phyloP scores from a whole-genome alignment of 2,113 vertebrate species.

The Zapus hudsonius region DNA sequence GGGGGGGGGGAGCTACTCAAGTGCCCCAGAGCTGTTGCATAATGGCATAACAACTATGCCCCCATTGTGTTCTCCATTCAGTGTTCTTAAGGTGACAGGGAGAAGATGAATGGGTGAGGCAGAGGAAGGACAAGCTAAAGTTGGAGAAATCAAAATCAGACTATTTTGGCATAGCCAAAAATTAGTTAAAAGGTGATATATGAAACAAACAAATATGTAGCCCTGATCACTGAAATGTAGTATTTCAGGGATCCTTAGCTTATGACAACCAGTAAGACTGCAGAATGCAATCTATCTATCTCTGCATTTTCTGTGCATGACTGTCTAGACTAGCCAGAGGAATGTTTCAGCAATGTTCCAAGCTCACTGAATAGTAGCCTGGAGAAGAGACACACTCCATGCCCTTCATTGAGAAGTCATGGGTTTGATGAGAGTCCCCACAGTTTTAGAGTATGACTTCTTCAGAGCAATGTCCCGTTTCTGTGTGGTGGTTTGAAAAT shows the following conservation, averaged over 20 bases:
- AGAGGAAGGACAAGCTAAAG: not conserved
- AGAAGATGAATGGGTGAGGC: not conserved
- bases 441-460: conserved; percentile 1
- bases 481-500: not conserved
- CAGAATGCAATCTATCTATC: not conserved
- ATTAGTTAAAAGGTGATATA: not conserved
- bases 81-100: not conserved
- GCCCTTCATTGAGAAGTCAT: not conserved
- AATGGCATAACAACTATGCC: not conserved
- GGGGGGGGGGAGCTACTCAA: not conserved
- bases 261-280: not conserved
- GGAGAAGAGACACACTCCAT: not conserved
- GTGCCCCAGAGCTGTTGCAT: not conserved
- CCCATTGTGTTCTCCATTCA: not conserved
- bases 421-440: not conserved
- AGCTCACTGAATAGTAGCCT: not conserved
- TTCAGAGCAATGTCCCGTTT: not conserved
- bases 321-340: not conserved
- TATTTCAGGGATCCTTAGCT: not conserved
- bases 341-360: not conserved
- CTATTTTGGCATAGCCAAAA: not conserved
- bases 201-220: too few relatives aligned
- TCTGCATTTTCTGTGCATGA: not conserved
- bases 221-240: conserved; percentile 48
- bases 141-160: conserved; percentile 9